Conservation (phyloP, 2,113 vertebrate species). For the Eurypyga helias region DNA sequence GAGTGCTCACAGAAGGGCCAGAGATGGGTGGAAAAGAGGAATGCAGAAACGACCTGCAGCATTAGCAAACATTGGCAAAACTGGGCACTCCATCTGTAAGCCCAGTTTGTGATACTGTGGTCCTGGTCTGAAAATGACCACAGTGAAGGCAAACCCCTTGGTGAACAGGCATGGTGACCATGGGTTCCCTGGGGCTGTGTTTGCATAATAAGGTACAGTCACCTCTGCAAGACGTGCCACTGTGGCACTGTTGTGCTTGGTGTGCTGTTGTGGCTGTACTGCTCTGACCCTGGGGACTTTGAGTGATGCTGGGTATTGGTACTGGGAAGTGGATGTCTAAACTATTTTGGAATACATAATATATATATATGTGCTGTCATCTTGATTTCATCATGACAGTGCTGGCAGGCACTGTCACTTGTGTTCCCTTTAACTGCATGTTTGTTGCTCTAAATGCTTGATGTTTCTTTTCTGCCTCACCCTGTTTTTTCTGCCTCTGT, state of each 20-base stretch:
- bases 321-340: background rate
- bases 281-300: background rate
- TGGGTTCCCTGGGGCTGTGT: too few relatives aligned
- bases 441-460: background rate
- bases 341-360: background rate
- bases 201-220: background rate
- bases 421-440: background rate
- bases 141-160: background rate
- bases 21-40: background rate
- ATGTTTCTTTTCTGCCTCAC: background rate
- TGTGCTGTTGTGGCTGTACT: background rate
- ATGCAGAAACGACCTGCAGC: background rate
- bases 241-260: background rate
- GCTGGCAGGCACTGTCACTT: background rate
- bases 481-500: background rate
- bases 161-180: background rate
- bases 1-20: background rate
- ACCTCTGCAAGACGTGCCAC: background rate
- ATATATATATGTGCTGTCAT: background rate
- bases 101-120: background rate
- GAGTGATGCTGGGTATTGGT: too few relatives aligned
- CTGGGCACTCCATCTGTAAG: fast-evolving
- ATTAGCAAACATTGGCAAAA: background rate
- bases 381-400: background rate
- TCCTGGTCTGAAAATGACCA: background rate